A percentile compares a stretch with the other conserved stretches of the same genome.
phyloP scores from a whole-genome alignment of 1,140 invertebrate species.

The Trichonephila clavata region DNA sequence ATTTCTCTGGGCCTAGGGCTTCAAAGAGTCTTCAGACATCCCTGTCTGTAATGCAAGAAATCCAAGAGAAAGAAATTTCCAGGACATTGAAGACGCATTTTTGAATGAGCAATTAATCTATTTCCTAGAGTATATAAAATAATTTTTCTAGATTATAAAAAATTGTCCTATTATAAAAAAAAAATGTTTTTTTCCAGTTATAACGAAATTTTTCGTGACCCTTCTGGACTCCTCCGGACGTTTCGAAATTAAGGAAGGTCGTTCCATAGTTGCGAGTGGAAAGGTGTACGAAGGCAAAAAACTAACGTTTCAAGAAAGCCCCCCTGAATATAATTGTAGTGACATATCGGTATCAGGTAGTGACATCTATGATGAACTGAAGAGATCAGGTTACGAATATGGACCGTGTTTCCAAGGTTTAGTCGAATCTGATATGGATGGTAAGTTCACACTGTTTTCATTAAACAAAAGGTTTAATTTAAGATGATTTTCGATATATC shows the following conservation, averaged over 20 bases:
- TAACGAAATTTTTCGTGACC: neutral
- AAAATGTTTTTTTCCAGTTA: neutral
- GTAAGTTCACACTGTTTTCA: neutral
- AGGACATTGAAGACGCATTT: too few species aligned
- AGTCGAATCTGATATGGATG: constrained; percentile 59
- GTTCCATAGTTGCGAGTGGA: constrained; percentile 26
- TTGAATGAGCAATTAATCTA: too few species aligned
- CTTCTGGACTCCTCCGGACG: neutral
- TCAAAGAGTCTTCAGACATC: too few species aligned
- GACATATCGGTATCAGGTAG: neutral
- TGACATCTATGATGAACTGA: constrained; percentile 83
- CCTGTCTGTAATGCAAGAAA: too few species aligned
- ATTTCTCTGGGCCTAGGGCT: too few species aligned
- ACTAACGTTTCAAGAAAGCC: neutral
- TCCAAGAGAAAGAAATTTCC: too few species aligned
- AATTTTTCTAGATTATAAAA: too few species aligned
- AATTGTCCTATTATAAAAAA: too few species aligned
- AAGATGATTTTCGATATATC: too few species aligned
- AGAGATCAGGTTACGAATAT: constrained; percentile 84
- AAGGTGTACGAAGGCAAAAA: neutral
- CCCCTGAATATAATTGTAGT: neutral
- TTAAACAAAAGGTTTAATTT: too few species aligned
- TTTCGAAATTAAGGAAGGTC: constrained; percentile 51
- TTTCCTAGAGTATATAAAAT: too few species aligned
- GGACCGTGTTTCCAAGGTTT: constrained; percentile 83